These are phyloP conservation scores for Hippocampus zosterae DNA, from an alignment of 2,113 vertebrate genomes.

Conservation along the genomic window DNA sequence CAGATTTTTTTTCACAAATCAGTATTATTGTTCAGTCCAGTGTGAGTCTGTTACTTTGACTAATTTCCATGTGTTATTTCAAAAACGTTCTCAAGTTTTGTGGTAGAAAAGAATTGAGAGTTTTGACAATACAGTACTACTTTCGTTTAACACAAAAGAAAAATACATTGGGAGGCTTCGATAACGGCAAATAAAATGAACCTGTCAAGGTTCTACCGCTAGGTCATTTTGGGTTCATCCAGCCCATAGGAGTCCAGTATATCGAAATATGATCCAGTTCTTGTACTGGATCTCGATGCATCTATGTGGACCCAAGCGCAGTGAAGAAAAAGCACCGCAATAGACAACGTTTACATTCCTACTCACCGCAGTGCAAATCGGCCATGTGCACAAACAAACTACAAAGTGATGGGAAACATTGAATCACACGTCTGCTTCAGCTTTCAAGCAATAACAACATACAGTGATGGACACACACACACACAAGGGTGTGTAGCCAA, in stretches of 20 bases:
- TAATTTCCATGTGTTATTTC: neutral
- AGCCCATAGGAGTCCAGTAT: neutral
- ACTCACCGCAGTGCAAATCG: neutral
- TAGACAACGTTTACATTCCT: slow-evolving; percentile 1
- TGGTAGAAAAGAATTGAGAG: neutral
- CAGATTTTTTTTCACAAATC: neutral
- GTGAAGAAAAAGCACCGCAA: neutral
- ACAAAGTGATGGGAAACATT: slow-evolving; percentile 1
- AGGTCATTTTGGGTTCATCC: neutral
- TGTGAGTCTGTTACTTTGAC: neutral
- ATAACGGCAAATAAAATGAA: neutral
- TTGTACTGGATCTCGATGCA: neutral
- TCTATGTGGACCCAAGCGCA: neutral
- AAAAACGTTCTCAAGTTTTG: no score
- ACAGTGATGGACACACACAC: neutral
- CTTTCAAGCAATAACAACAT: neutral
- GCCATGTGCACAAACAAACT: slow-evolving; percentile 3
- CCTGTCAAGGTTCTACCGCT: neutral
- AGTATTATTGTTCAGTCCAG: neutral
- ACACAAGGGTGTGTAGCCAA: neutral
- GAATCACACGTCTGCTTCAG: slow-evolving; percentile 1
- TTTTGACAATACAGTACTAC: no score
- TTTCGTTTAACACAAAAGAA: neutral
- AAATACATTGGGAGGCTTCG: neutral
- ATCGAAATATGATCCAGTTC: neutral